These are phyloP conservation scores for Anastatus disparis DNA, from an alignment of 1,140 invertebrate genomes.

Conservation along the genomic window DNA sequence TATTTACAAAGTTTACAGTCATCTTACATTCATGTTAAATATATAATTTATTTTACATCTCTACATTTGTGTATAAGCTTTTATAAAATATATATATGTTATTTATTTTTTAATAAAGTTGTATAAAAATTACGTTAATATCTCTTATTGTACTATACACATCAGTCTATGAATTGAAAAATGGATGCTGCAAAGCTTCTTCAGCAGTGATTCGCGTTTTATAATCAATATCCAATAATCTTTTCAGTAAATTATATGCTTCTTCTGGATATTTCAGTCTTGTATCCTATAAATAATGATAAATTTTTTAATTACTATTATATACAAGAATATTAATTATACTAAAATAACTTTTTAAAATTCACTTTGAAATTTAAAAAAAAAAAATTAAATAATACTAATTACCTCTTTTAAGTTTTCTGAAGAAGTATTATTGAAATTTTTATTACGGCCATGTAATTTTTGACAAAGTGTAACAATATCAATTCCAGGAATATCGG, in stretches of 20 bases:
- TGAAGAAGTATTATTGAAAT: constrained; percentile 40
- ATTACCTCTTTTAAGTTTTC: constrained; percentile 47
- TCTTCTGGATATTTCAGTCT: constrained; percentile 70
- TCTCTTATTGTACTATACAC: background rate
- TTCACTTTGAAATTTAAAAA: constrained; percentile 46
- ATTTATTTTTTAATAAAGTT: constrained; percentile 36
- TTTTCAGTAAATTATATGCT: constrained; percentile 80
- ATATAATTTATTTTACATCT: constrained; percentile 8
- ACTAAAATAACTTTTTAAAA: constrained; percentile 39
- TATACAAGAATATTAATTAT: constrained; percentile 14
- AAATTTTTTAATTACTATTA: constrained; percentile 26
- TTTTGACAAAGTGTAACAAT: constrained; percentile 58
- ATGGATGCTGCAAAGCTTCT: constrained; percentile 80
- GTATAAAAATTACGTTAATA: constrained; percentile 17
- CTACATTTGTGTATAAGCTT: constrained; percentile 10
- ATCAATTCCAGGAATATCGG: constrained; percentile 56
- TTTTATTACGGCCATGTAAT: constrained; percentile 54
- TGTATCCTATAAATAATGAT: constrained; percentile 49
- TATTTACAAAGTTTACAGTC: constrained; percentile 12
- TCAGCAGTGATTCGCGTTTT: constrained; percentile 77
- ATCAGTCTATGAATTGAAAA: constrained; percentile 66
- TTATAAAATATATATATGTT: constrained; percentile 35
- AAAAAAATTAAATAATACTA: constrained; percentile 49
- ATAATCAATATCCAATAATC: constrained; percentile 82
- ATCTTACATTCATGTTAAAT: background rate